Evolutionary conservation across 2,113 vertebrate species (phyloP), one percentile per base, ranked within the genome.

Genomic region (Hyla sarda): DNA sequence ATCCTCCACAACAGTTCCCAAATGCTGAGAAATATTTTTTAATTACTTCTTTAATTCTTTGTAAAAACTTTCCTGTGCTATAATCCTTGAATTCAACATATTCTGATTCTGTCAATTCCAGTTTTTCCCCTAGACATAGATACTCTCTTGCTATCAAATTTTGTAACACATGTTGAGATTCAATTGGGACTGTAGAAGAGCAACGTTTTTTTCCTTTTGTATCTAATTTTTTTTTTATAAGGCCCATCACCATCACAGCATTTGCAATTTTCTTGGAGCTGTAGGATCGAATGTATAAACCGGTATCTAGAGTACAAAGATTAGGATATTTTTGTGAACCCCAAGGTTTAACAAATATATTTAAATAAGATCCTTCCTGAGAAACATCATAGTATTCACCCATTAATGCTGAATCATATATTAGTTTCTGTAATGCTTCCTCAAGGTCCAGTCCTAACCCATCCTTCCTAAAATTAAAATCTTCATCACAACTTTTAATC

Each of bases 331-430:
- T 74, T 56, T 87, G 84, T n/a, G 77, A 87, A 34, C 16, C 90
- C 91, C 92, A 90, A 0, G 90, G 81, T 85, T 93, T 91, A 11
- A 93, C 90, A 83, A 92, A 93, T 88, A 93, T 90, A 25, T 91
- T 73, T 41, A 91, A 56, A 19, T 10, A 4, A 0, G 28, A 71
- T 3, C 5, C 62, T 48, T 84, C 32, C 48, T 90, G 89, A 83
- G 90, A 47, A 32, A 83, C 89, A 0, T 87, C 81, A 23, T 91
- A 91, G 75, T 87, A 87, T 1, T 90, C 34, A 0, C n/a, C 1
- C 12, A 82, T 50, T 1, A 77, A n/a, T 0, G 52, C 8, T 5
- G 41, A 54, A 37, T 88, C 50, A 19, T 5, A 48, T 60, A 87
- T 50, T 23, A 91, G 89, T 1, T 71, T 80, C 23, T 87, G 54